phyloP scores from a whole-genome alignment of 2,888 invertebrate species.

The Noctua fimbriata region DNA sequence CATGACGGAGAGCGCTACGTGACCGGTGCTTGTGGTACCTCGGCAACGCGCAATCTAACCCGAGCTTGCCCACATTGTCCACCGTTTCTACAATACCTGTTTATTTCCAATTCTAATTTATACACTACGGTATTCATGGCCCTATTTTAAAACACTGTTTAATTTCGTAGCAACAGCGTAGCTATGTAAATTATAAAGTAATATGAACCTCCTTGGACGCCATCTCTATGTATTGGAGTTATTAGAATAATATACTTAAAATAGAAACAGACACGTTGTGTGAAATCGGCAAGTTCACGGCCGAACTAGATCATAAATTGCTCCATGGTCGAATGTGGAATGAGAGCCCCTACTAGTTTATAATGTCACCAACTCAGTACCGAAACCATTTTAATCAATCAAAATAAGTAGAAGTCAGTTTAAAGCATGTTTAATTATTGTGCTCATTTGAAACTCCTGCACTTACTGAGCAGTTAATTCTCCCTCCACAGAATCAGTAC shows the following conservation, averaged over 20 bases:
- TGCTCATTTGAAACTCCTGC: background rate
- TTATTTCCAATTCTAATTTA: conserved; percentile 55
- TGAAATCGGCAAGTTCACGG: conserved; percentile 64
- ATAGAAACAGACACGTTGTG: conserved; percentile 51
- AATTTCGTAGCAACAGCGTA: conserved; percentile 51
- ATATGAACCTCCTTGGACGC: conserved; percentile 50
- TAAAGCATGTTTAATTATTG: background rate
- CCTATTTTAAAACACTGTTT: conserved; percentile 24
- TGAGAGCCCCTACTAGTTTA: background rate
- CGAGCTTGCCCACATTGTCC: background rate
- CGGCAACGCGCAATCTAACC: background rate
- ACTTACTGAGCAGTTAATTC: background rate
- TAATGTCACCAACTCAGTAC: background rate
- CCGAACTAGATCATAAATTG: conserved; percentile 46
- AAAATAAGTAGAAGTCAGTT: background rate
- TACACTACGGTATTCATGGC: conserved; percentile 29
- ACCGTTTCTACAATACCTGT: background rate
- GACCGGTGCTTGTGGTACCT: background rate
- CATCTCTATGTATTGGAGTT: conserved; percentile 28
- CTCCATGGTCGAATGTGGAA: conserved; percentile 17
- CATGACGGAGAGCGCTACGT: background rate
- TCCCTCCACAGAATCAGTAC: background rate
- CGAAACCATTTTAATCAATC: background rate
- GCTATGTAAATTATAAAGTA: conserved; percentile 53
- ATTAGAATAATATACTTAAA: conserved; percentile 42